These are phyloP conservation scores for Calypte anna DNA, from an alignment of 2,113 vertebrate species.

Conservation along the genomic window DNA sequence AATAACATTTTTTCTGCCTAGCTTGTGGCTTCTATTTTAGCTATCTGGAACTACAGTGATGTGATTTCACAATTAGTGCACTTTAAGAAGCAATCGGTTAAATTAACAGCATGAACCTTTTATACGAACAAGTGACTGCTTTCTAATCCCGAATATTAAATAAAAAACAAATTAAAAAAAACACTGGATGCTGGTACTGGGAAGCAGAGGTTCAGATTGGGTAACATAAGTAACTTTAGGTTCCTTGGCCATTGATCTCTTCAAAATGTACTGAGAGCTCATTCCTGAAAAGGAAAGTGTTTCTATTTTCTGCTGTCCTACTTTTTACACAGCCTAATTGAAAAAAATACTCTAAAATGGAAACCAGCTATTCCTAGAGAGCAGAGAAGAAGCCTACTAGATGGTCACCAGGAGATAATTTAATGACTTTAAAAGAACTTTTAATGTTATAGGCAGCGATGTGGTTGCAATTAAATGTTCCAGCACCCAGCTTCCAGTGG, in stretches of 20 bases:
- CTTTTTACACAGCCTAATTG: background rate
- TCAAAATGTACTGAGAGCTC: background rate
- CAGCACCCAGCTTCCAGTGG: background rate
- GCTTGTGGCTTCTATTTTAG: background rate
- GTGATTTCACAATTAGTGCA: background rate
- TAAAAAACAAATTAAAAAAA: background rate
- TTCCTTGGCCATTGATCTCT: background rate
- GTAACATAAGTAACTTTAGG: background rate
- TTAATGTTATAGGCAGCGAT: background rate
- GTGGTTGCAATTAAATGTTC: background rate
- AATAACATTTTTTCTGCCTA: background rate
- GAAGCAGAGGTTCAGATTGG: background rate
- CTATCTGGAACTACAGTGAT: background rate
- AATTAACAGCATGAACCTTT: background rate
- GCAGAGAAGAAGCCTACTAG: background rate
- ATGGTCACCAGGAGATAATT: background rate
- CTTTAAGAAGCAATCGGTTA: background rate
- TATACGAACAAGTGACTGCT: rapidly evolving
- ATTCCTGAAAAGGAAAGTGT: background rate
- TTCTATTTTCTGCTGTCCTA: conserved; percentile 38
- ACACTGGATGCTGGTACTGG: background rate
- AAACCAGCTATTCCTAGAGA: conserved; percentile 28
- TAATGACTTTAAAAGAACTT: background rate
- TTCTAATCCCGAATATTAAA: background rate
- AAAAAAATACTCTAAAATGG: conserved; percentile 8